These are phyloP conservation scores for Takifugu rubripes DNA, from an alignment of 2,797 vertebrate genomes.

Conservation along the genomic window DNA sequence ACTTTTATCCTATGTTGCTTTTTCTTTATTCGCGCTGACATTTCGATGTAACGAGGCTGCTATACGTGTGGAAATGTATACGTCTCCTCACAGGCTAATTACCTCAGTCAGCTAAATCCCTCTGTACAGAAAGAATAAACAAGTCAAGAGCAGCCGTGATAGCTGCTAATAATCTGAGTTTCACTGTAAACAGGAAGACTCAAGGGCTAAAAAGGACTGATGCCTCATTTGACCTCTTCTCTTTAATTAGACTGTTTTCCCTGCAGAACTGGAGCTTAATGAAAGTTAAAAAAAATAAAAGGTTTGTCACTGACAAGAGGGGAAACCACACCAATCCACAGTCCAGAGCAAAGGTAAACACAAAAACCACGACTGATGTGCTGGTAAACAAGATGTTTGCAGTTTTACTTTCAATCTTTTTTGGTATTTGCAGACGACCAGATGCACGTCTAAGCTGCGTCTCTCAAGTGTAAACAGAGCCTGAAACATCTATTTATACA, in stretches of 20 bases:
- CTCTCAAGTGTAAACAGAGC: neutral
- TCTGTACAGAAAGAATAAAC: neutral
- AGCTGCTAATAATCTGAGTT: neutral
- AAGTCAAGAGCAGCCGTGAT: neutral
- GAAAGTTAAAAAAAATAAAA: constrained; percentile 14
- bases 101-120: too few species aligned
- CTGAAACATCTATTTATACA: neutral
- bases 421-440: neutral
- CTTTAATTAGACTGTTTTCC: constrained; percentile 14
- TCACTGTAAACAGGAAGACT: neutral
- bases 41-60: too few species aligned
- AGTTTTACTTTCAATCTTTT: neutral
- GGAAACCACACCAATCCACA: constrained; percentile 1
- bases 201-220: constrained; percentile 1
- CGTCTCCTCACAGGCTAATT: too few species aligned
- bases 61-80: too few species aligned
- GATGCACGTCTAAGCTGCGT: neutral
- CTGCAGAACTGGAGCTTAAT: neutral
- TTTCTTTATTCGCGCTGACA: too few species aligned
- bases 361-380: neutral
- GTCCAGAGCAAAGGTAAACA: constrained; percentile 1
- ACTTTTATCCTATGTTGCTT: too few species aligned
- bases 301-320: constrained; percentile 13
- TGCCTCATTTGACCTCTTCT: constrained; percentile 8
- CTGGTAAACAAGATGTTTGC: neutral